phyloP scores from a whole-genome alignment of 2,113 vertebrate species.

The Chaetodon auriga region DNA sequence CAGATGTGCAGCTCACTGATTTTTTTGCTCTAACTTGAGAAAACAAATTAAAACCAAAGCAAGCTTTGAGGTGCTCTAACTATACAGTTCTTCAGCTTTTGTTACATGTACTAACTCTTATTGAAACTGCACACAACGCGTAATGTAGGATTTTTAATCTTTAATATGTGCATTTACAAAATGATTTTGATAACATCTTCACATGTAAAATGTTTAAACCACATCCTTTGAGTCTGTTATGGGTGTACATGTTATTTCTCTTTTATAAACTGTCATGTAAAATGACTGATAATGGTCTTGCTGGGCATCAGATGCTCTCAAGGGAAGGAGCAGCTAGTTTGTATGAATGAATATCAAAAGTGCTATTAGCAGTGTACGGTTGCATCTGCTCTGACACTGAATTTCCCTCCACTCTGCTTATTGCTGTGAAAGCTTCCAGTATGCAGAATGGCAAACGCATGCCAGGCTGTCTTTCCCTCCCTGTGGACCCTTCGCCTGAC shows the following conservation, averaged over 20 bases:
- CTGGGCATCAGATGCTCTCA: neutral
- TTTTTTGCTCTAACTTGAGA: neutral
- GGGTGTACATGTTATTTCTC: neutral
- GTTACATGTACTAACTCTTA: neutral
- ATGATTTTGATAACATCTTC: neutral
- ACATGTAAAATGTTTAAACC: neutral
- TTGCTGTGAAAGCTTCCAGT: constrained; percentile 8
- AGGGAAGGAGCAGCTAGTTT: neutral
- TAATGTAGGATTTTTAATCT: neutral
- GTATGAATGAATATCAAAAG: constrained; percentile 23
- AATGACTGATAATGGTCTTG: neutral
- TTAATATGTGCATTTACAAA: neutral
- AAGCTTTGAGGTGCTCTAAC: neutral
- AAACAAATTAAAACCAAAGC: constrained; percentile 19
- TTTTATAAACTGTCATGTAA: neutral
- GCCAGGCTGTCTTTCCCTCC: constrained; percentile 48
- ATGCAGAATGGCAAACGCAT: constrained; percentile 54
- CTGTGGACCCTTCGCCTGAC: constrained; percentile 68
- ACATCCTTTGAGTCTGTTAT: neutral
- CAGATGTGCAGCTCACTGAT: neutral
- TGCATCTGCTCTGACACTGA: neutral
- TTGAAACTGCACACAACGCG: neutral
- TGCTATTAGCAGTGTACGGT: neutral
- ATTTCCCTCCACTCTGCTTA: constrained; percentile 6
- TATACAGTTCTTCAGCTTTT: neutral